These are phyloP conservation scores for Megaceryle torquata DNA, from an alignment of 2,113 vertebrate genomes.

Conservation along the genomic window DNA sequence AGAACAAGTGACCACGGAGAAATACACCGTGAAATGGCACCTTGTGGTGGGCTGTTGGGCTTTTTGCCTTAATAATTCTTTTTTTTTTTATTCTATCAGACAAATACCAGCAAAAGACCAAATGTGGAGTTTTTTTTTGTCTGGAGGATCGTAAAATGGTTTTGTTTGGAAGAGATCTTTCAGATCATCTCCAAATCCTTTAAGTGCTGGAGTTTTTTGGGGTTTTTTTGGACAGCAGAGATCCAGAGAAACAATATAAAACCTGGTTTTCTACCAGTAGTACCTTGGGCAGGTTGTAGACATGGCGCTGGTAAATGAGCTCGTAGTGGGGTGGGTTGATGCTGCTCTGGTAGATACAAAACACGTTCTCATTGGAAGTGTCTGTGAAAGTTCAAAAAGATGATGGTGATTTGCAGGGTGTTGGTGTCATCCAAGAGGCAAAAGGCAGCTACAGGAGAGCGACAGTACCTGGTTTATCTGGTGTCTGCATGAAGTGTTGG, in stretches of 20 bases:
- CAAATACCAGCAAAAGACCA: not conserved
- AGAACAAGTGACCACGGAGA: not conserved
- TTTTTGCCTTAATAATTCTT: not conserved
- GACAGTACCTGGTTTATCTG: slow-evolving; percentile 89
- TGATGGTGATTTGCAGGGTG: not conserved
- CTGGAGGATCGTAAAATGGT: not conserved
- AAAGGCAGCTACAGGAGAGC: not conserved
- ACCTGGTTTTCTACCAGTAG: not conserved
- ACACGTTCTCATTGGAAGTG: slow-evolving; percentile 89
- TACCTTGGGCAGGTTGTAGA: slow-evolving; percentile 94
- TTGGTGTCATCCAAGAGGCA: not conserved
- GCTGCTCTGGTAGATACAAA: slow-evolving; percentile 93
- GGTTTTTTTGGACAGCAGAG: not conserved
- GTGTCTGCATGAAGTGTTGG: slow-evolving; percentile 92
- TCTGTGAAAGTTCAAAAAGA: slow-evolving; percentile 70
- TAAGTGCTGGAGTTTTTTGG: not conserved
- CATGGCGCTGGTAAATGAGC: slow-evolving; percentile 89
- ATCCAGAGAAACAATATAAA: not conserved
- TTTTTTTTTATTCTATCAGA: not conserved
- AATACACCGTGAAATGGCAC: rapidly evolving
- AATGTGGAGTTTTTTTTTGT: not conserved
- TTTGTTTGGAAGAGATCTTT: too few species aligned
- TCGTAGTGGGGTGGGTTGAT: slow-evolving; percentile 93
- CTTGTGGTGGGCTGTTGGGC: rapidly evolving
- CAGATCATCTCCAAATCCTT: not conserved